phyloP scores from a whole-genome alignment of 2,888 invertebrate genomes.

The Megastigmus dorsalis region DNA sequence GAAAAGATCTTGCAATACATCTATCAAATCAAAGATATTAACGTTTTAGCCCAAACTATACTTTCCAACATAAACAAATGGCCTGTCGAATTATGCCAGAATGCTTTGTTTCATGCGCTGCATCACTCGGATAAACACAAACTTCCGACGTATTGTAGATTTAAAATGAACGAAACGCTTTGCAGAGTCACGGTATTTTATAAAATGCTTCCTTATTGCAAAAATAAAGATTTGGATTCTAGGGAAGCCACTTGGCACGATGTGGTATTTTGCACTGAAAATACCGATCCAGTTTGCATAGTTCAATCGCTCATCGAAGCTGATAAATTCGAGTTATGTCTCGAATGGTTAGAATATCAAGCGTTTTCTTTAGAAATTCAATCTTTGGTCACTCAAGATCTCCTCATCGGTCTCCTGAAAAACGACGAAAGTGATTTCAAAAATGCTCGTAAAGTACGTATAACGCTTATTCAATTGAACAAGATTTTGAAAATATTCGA shows the following conservation, averaged over 20 bases:
- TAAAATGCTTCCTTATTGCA: constrained; percentile 68
- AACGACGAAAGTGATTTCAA: constrained; percentile 71
- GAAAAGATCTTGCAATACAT: constrained; percentile 61
- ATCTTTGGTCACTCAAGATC: constrained; percentile 76
- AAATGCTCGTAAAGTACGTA: constrained; percentile 65
- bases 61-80: constrained; percentile 66
- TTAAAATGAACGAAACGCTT: constrained; percentile 65
- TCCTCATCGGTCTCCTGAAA: constrained; percentile 78
- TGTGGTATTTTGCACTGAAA: constrained; percentile 65
- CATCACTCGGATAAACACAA: constrained; percentile 62
- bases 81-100: constrained; percentile 66
- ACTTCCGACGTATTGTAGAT: constrained; percentile 64
- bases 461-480: not conserved
- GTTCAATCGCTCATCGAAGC: constrained; percentile 77
- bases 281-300: constrained; percentile 76
- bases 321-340: constrained; percentile 80
- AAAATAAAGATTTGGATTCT: constrained; percentile 43
- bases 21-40: constrained; percentile 66
- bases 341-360: constrained; percentile 83
- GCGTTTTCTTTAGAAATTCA: constrained; percentile 78
- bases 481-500: not conserved
- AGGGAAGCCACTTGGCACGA: constrained; percentile 65
- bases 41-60: constrained; percentile 64
- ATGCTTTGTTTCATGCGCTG: constrained; percentile 64
- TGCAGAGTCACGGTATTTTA: constrained; percentile 66